Percentiles rank a stretch among this genome's conserved stretches.
Conservation (phyloP, 2,113 vertebrate species). For the Gila orcuttii region DNA sequence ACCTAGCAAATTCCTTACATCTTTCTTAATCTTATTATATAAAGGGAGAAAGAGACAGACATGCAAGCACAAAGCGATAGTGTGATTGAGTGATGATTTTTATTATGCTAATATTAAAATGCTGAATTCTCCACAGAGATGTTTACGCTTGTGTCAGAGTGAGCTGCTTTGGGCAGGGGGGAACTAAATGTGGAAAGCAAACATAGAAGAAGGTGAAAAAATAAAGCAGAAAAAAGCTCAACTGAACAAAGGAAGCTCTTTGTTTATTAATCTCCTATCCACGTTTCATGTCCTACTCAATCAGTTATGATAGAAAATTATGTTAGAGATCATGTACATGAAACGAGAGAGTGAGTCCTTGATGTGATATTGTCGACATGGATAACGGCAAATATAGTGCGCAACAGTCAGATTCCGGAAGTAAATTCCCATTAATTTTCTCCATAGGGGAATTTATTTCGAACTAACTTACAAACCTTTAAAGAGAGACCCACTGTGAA, state of each 20-base stretch:
- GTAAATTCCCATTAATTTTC: background rate
- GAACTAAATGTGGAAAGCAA: slow-evolving; percentile 34
- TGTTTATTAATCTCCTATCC: background rate
- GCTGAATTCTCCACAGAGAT: slow-evolving; percentile 58
- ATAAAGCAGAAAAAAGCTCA: slow-evolving; percentile 3
- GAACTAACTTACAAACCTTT: background rate
- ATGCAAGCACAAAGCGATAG: slow-evolving; percentile 29
- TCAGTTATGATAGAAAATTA: background rate
- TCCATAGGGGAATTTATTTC: background rate
- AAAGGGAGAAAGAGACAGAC: slow-evolving; percentile 60
- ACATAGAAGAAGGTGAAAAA: slow-evolving; percentile 12
- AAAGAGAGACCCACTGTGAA: background rate
- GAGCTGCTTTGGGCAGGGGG: slow-evolving; percentile 30
- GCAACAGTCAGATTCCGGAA: background rate
- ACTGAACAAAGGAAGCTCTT: slow-evolving; percentile 1
- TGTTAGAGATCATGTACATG: background rate
- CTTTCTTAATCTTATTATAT: background rate
- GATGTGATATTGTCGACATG: no score
- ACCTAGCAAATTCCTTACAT: background rate
- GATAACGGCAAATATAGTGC: background rate
- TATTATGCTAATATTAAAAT: slow-evolving; percentile 53
- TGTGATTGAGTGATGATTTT: background rate
- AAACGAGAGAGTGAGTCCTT: no score
- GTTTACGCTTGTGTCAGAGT: slow-evolving; percentile 61
- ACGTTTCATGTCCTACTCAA: background rate